Percentiles rank a stretch among this genome's conserved stretches.
Evolutionary conservation across 2,797 vertebrate species (phyloP).

Genomic region (Anabacerthia variegaticeps): DNA sequence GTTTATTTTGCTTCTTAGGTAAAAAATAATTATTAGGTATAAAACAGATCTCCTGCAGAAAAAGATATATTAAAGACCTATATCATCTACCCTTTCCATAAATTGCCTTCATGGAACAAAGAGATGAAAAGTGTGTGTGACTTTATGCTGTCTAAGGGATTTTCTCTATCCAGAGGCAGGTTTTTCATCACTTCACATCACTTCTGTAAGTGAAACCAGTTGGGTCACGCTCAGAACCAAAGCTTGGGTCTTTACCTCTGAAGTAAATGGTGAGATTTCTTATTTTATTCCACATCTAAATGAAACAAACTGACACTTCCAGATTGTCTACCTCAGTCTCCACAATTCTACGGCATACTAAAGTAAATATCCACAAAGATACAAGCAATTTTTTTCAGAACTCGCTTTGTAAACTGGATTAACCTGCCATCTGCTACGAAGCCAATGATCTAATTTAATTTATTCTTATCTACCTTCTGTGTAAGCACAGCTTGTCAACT

Average conservation of each 20-base stretch:
- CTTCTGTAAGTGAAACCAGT: not conserved
- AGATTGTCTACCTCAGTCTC: not conserved
- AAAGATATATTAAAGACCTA: not conserved
- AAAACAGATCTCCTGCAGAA: not conserved
- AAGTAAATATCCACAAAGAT: not conserved
- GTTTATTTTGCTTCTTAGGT: not conserved
- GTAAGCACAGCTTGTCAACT: conserved; percentile 71
- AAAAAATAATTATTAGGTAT: not conserved
- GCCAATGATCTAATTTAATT: conserved; percentile 75
- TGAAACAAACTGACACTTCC: not conserved
- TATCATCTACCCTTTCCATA: not conserved
- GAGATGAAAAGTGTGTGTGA: not conserved
- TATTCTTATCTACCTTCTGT: conserved; percentile 75
- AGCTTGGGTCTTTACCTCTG: not conserved
- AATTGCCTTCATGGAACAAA: not conserved
- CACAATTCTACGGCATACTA: not conserved
- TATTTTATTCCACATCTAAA: not conserved
- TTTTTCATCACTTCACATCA: not conserved
- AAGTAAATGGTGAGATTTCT: not conserved
- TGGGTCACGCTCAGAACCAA: not conserved
- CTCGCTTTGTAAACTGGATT: conserved; percentile 62
- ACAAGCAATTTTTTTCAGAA: not conserved
- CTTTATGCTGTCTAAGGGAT: not conserved
- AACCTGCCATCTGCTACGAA: conserved; percentile 70
- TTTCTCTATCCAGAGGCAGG: not conserved